Evolutionary conservation across 2,113 vertebrate genomes (phyloP), one percentile per base, ranked within the genome.

Genomic region (Chionomys nivalis): DNA sequence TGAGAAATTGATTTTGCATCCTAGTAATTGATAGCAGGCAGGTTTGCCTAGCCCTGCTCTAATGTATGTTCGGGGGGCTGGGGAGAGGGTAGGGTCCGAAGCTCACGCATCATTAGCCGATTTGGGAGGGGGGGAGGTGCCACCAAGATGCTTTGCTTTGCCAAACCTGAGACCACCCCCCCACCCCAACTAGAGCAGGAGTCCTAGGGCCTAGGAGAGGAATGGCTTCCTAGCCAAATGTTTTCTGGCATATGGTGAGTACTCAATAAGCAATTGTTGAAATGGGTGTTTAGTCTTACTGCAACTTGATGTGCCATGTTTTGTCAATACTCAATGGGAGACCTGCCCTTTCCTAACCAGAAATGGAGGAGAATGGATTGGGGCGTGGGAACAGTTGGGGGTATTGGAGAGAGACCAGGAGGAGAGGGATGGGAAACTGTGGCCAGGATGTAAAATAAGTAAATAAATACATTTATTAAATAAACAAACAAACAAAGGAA

Each of bases 241-340:
- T 47, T 85, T 90, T 36, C 79, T 90, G 66, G 86, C 36, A 70
- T 28, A 82, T 24, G 26, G 11, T 14, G 21, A 79, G 28, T 31
- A 28, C 10, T 93, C 96, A 85, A 73, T 39, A 94, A 92, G 83
- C 47, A 96, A 76, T 1, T 91, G 89, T 24, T 75, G 36, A 82
- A 95, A 96, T 78, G 61, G 61, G 61, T 26, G 24, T 4, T 68
- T 16, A 5, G 31, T 68, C 31, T 36, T 33, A 36, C 66, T 68
- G 66, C 66, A 58, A 58, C 55, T 58, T 58, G 55, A 58, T 19
- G 5, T 58, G 17, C 55, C 55, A 58, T 21, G 19, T 58, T 58
- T 58, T 58, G 55, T 58, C 55, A 58, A 21, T 58, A 58, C 55
- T 58, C 19, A 19, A 58, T 7, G 55, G 55, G 19, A 58, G 55